Percentiles rank a stretch among this genome's conserved stretches.
These are phyloP conservation scores for Muscidifurax raptorellus DNA, from an alignment of 1,140 invertebrate genomes.

Conservation along the genomic window DNA sequence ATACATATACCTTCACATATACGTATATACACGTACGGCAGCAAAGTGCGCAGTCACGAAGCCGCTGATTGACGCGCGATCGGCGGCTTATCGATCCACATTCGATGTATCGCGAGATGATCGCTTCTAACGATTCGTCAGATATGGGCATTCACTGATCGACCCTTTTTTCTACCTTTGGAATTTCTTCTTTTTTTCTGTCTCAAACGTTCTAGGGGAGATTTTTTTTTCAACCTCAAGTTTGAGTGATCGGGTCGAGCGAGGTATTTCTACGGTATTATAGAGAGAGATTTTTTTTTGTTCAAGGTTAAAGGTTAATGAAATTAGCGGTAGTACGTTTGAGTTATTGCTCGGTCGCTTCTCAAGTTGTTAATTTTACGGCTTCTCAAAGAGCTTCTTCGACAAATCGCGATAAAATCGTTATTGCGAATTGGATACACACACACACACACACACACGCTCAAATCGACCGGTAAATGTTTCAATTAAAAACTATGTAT, in stretches of 20 bases:
- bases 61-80: constrained; percentile 23
- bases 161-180: not conserved
- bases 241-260: not conserved
- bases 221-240: not conserved
- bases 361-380: not conserved
- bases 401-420: not conserved
- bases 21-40: not conserved
- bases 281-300: not conserved
- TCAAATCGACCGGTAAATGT: not conserved
- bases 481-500: not conserved
- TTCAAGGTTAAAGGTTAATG: constrained; percentile 21
- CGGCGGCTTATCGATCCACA: constrained; percentile 2
- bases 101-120: constrained; percentile 6
- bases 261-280: not conserved
- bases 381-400: not conserved
- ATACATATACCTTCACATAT: not conserved
- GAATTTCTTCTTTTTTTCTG: not conserved
- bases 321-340: constrained; percentile 1
- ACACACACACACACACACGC: no score
- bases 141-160: not conserved
- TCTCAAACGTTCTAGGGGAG: not conserved
- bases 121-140: not conserved
- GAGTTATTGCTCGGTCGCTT: not conserved
- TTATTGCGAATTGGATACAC: not conserved
- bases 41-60: constrained; percentile 37